Evolutionary conservation across 2,888 invertebrate species (phyloP), one percentile per base, ranked within the genome.

Genomic region (Pemphredon lugubris): DNA sequence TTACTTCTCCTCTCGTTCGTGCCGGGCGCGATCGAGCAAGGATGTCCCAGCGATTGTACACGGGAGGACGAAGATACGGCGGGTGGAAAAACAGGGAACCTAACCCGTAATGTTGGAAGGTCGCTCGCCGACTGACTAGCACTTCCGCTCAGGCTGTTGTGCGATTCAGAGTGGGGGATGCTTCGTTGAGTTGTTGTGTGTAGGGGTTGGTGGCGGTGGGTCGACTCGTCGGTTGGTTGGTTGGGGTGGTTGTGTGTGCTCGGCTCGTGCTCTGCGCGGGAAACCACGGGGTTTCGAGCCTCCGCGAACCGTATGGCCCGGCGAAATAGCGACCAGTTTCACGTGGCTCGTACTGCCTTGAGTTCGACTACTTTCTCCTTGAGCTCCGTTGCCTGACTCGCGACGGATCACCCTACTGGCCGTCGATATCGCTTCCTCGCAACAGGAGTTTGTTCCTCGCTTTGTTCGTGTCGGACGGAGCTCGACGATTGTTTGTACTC

Each of bases 111-210:
- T 87, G 89, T 88, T 88, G 89, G 87, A 89, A 89, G 89, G 89
- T 89, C 89, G 89, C 89, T 89, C 89, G 88, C 88, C 89, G 89
- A 89, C 89, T 89, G 89, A 89, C 89, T 89, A 88, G 86, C 79
- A 89, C 89, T 89, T 89, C 89, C 89, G 89, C 84, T 88, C 85
- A 86, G 83, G 88, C 89, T 89, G 89, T 89, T 89, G 89, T 89
- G 89, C 89, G 88, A 89, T 89, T 89, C 86, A 87, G 88, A 86
- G 87, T 86, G 87, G 88, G 88, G 87, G 86, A 84, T 86, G 84
- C 85, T 86, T 86, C 88, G 88, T 87, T 89, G 88, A 86, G 85
- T 89, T 88, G 89, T 89, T 89, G 88, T 90, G 89, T 90, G 88
- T 88, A 87, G 86, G 86, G 86, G 87, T 83, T 85, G 84, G 82